A percentile compares a stretch with the other conserved stretches of the same genome.
phyloP scores from a whole-genome alignment of 2,113 vertebrate genomes.

The Pseudolaguvia tuberculata region DNA sequence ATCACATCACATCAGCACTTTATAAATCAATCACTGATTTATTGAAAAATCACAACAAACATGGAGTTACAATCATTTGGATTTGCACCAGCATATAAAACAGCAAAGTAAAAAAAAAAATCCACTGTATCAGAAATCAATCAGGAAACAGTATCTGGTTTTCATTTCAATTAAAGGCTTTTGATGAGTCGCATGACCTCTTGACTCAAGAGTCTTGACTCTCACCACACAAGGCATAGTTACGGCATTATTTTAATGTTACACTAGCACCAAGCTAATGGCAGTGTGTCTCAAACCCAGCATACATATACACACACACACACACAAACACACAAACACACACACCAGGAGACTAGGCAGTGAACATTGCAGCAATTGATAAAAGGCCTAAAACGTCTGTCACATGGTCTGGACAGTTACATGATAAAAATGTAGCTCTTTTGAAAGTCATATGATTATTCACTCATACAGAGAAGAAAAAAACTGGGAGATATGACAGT shows the following conservation, averaged over 20 bases:
- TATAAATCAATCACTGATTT: not conserved
- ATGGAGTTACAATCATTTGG: not conserved
- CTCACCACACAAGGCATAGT: not conserved
- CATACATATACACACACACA: not conserved
- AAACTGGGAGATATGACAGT: too few species aligned
- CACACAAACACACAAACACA: not conserved
- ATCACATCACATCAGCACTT: not conserved
- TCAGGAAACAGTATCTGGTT: constrained; percentile 18
- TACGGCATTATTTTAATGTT: not conserved
- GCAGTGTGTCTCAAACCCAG: not conserved
- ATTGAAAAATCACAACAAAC: constrained; percentile 10
- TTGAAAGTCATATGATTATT: not conserved
- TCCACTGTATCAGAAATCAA: not conserved
- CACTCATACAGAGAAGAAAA: not conserved
- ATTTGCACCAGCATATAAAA: constrained; percentile 2
- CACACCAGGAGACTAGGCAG: not conserved
- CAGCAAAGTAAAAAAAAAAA: not conserved
- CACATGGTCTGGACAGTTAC: not conserved
- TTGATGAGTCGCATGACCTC: not conserved
- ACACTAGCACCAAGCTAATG: not conserved
- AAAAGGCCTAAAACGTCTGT: not conserved
- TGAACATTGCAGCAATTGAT: not conserved
- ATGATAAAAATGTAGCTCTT: too few species aligned
- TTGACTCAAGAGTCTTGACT: not conserved
- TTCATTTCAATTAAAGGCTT: not conserved